phyloP scores from a whole-genome alignment of 2,888 invertebrate species.

The Bembecia ichneumoniformis region DNA sequence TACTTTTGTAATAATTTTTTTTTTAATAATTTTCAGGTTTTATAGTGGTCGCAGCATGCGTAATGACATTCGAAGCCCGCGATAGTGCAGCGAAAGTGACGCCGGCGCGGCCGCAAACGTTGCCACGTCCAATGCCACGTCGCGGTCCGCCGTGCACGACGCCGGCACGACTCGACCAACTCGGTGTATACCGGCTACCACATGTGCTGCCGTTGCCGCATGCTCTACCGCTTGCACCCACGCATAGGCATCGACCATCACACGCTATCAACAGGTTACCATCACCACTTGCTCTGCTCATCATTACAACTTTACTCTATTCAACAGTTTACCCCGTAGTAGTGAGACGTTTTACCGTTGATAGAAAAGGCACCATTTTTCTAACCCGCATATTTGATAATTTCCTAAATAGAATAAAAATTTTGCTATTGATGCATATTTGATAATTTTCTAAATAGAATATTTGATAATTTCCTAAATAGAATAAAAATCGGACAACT shows the following conservation, averaged over 20 bases:
- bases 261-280: conserved; percentile 37
- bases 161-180: conserved; percentile 75
- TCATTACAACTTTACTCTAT: not conserved
- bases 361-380: too few relatives aligned
- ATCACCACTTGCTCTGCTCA: not conserved
- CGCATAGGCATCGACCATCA: conserved; percentile 53
- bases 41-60: conserved; percentile 96
- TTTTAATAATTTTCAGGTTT: conserved; percentile 75
- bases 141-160: conserved; percentile 60
- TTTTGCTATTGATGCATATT: too few relatives aligned
- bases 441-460: too few relatives aligned
- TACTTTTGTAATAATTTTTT: too few relatives aligned
- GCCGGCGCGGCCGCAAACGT: conserved; percentile 76
- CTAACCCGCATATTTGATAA: too few relatives aligned
- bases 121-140: conserved; percentile 66
- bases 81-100: conserved; percentile 95
- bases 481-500: too few relatives aligned
- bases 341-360: too few relatives aligned
- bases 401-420: too few relatives aligned
- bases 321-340: conserved; percentile 5
- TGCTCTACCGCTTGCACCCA: conserved; percentile 57
- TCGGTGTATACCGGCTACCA: conserved; percentile 78
- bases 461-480: too few relatives aligned
- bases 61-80: conserved; percentile 98
- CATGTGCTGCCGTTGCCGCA: conserved; percentile 55